phyloP scores from a whole-genome alignment of 2,888 invertebrate species.

The Anarsia innoxiella region DNA sequence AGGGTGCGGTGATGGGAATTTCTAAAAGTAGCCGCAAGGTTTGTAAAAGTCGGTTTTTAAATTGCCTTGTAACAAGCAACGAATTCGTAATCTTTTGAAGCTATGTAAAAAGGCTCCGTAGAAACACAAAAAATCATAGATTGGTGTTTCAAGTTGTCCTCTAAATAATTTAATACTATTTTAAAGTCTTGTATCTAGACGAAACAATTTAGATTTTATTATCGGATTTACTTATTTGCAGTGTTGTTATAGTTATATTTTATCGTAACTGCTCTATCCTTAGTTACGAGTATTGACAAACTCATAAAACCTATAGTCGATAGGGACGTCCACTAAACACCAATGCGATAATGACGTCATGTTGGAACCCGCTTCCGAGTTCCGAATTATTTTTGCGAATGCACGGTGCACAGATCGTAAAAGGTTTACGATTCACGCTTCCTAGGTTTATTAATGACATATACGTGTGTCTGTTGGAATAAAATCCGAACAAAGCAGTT shows the following conservation, averaged over 20 bases:
- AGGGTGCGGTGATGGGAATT: slow-evolving; percentile 1
- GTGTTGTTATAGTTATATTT: too few relatives aligned
- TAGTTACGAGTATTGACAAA: slow-evolving; percentile 17
- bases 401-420: slow-evolving; percentile 57
- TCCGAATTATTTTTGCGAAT: slow-evolving; percentile 54
- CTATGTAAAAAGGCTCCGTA: too few relatives aligned
- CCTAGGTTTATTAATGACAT: slow-evolving; percentile 53
- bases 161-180: too few relatives aligned
- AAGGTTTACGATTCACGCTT: slow-evolving; percentile 51
- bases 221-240: too few relatives aligned
- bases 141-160: too few relatives aligned
- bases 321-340: slow-evolving; percentile 31
- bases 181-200: too few relatives aligned
- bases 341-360: slow-evolving; percentile 48
- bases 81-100: too few relatives aligned
- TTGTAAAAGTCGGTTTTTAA: not conserved
- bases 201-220: too few relatives aligned
- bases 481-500: slow-evolving; percentile 1
- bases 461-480: slow-evolving; percentile 10
- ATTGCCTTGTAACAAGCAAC: too few relatives aligned
- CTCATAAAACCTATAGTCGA: slow-evolving; percentile 14
- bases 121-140: too few relatives aligned
- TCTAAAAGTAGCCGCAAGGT: not conserved
- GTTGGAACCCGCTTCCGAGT: slow-evolving; percentile 17
- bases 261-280: slow-evolving; percentile 14